Evolutionary conservation across 2,888 invertebrate genomes (phyloP).

Genomic region (Morpho achilles): DNA sequence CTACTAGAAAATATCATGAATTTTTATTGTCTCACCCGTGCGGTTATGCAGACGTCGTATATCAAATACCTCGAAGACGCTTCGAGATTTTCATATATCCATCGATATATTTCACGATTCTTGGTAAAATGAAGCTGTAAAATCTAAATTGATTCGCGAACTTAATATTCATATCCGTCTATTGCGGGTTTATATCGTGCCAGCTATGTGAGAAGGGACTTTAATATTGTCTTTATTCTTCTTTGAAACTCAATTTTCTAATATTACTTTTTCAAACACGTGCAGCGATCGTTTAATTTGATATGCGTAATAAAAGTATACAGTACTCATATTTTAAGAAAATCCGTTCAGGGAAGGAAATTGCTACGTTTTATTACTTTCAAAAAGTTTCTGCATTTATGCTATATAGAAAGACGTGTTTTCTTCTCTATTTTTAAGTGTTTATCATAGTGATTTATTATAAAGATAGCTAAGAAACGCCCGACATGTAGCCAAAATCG

Average conservation of each 20-base stretch:
- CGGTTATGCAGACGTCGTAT: slow-evolving; percentile 13
- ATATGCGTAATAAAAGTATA: slow-evolving; percentile 6
- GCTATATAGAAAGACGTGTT: not conserved
- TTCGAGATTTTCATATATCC: slow-evolving; percentile 5
- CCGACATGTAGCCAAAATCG: no score
- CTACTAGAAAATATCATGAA: slow-evolving; percentile 35
- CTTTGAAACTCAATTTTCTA: slow-evolving; percentile 18
- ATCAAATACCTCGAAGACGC: slow-evolving; percentile 3
- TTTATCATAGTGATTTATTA: no score
- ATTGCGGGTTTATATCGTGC: slow-evolving; percentile 13
- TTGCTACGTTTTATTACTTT: not conserved
- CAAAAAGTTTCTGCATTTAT: not conserved
- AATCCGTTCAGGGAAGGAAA: not conserved
- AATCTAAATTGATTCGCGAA: slow-evolving; percentile 19
- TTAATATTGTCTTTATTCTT: slow-evolving; percentile 16
- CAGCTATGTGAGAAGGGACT: slow-evolving; percentile 7
- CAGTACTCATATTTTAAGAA: not conserved
- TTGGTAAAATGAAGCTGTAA: slow-evolving; percentile 17
- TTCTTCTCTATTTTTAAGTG: no score
- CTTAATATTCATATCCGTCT: slow-evolving; percentile 21
- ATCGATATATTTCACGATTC: slow-evolving; percentile 11
- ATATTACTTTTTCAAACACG: slow-evolving; percentile 21
- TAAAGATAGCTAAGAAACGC: no score
- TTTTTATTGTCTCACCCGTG: slow-evolving; percentile 41
- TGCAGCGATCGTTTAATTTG: slow-evolving; percentile 16